Conservation (phyloP, 2,888 invertebrate species). For the Cepaea hortensis region DNA sequence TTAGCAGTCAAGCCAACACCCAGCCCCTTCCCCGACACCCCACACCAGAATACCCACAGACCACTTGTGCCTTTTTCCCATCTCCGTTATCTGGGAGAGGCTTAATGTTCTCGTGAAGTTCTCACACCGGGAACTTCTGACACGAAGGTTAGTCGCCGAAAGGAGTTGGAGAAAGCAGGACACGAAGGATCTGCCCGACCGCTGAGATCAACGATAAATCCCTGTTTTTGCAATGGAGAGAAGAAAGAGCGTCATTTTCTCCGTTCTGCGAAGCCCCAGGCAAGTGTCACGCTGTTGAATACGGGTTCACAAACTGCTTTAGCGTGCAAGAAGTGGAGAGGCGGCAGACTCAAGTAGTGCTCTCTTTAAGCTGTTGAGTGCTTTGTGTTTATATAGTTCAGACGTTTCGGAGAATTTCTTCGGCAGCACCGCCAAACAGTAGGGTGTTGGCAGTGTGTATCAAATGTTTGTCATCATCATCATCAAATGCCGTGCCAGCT, state of each 20-base stretch:
- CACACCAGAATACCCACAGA: neutral
- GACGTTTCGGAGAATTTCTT: too few species aligned
- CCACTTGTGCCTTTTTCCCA: conserved; percentile 11
- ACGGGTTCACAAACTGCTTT: neutral
- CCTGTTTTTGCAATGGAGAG: neutral
- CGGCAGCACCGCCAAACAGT: too few species aligned
- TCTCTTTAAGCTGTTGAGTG: too few species aligned
- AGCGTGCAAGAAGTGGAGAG: too few species aligned
- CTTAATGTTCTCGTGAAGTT: neutral
- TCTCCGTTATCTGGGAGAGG: conserved; percentile 13
- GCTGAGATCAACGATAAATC: neutral
- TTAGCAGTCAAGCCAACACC: neutral
- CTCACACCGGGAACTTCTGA: neutral
- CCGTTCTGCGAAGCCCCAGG: neutral
- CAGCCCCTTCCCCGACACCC: neutral
- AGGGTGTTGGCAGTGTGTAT: too few species aligned
- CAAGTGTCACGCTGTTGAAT: neutral
- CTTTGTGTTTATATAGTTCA: too few species aligned
- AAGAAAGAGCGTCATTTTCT: neutral
- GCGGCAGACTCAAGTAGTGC: too few species aligned
- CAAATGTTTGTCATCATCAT: too few species aligned
- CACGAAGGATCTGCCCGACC: too few species aligned
- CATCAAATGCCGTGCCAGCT: too few species aligned
- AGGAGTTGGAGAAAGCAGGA: too few species aligned
- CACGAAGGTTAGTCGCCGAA: neutral